These are phyloP conservation scores for Platycheirus albimanus DNA, from an alignment of 2,888 invertebrate genomes.

Conservation along the genomic window DNA sequence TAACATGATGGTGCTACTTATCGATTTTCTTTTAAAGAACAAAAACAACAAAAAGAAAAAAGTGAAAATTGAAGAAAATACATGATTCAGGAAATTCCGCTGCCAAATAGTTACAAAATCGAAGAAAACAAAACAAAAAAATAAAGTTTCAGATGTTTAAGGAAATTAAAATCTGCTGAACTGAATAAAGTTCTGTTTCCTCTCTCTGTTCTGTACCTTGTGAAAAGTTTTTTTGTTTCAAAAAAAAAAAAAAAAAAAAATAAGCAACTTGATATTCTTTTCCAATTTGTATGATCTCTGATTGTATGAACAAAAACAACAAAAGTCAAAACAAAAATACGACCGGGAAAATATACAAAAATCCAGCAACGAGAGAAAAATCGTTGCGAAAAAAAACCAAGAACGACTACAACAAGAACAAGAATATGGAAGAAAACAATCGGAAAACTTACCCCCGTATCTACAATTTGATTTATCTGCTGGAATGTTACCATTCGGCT, in stretches of 20 bases:
- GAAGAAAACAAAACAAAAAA: no score
- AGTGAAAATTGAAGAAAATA: constrained; percentile 3
- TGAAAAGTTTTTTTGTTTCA: no score
- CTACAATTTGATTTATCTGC: constrained; percentile 91
- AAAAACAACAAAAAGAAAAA: not conserved
- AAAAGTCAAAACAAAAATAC: constrained; percentile 36
- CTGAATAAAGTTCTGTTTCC: constrained; percentile 19
- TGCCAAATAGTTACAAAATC: constrained; percentile 13
- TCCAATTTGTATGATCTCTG: constrained; percentile 65
- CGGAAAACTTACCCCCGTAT: constrained; percentile 84
- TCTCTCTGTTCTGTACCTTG: no score
- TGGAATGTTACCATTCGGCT: constrained; percentile 96
- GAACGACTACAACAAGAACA: not conserved
- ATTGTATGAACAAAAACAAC: constrained; percentile 45
- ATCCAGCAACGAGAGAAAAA: constrained; percentile 9
- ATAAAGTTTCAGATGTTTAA: constrained; percentile 29
- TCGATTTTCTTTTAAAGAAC: constrained; percentile 29
- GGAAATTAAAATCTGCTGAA: constrained; percentile 66
- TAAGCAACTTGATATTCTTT: constrained; percentile 50
- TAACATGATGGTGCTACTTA: constrained; percentile 4
- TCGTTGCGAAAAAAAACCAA: constrained; percentile 15
- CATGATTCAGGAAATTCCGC: constrained; percentile 2
- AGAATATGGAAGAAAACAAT: constrained; percentile 18
- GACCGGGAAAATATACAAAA: not conserved
- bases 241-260: constrained; percentile 13